Evolutionary conservation across 2,888 invertebrate genomes (phyloP).

Genomic region (Torymus auratus): DNA sequence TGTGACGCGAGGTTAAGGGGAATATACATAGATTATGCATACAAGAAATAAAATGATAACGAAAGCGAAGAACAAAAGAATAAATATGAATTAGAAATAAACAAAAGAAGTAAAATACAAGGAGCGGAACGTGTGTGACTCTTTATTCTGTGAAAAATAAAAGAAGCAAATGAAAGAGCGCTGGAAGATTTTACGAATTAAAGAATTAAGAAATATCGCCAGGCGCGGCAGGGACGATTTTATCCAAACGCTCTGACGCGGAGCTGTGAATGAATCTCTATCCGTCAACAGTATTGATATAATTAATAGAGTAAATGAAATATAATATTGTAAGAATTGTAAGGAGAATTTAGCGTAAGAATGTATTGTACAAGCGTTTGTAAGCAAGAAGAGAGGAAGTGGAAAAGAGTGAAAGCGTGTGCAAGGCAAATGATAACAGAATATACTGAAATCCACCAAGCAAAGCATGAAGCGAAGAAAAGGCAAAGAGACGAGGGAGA

Average conservation of each 20-base stretch:
- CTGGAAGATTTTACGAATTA: constrained; percentile 57
- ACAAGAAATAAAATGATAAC: constrained; percentile 53
- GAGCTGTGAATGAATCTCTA: constrained; percentile 77
- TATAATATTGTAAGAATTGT: constrained; percentile 76
- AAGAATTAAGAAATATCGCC: constrained; percentile 65
- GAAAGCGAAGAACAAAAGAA: constrained; percentile 55
- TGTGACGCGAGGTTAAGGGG: constrained; percentile 55
- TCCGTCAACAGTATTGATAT: constrained; percentile 77
- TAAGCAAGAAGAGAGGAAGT: constrained; percentile 59
- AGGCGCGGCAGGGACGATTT: constrained; percentile 71
- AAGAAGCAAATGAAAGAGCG: constrained; percentile 49
- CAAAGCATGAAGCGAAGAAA: constrained; percentile 12
- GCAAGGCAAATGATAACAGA: constrained; percentile 49
- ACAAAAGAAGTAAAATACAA: constrained; percentile 48
- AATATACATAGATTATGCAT: constrained; percentile 59
- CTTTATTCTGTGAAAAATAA: constrained; percentile 52
- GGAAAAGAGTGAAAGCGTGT: constrained; percentile 50
- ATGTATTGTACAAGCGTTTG: constrained; percentile 72
- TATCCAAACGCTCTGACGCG: constrained; percentile 69
- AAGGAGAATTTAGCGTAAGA: constrained; percentile 73
- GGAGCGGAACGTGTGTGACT: constrained; percentile 55
- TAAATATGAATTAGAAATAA: constrained; percentile 43
- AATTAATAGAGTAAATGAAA: constrained; percentile 76
- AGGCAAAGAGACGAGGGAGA: constrained; percentile 52
- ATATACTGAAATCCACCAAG: not conserved